phyloP scores from a whole-genome alignment of 2,113 vertebrate species.

The Zeus faber region DNA sequence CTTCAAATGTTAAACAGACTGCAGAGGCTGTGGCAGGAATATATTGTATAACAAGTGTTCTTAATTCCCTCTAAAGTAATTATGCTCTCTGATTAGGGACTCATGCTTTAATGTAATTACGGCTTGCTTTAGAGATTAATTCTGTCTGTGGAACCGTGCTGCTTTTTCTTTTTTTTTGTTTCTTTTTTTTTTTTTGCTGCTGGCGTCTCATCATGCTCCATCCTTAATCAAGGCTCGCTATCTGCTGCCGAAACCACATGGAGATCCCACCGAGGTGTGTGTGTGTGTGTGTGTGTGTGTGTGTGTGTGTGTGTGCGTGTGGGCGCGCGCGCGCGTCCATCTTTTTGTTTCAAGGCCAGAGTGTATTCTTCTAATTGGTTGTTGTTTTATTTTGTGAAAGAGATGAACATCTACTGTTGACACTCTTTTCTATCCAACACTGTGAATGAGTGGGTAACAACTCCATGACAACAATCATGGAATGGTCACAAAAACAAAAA shows the following conservation, averaged over 20 bases:
- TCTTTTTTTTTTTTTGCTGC: too few species aligned
- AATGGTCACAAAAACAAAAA: too few species aligned
- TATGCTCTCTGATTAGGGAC: conserved; percentile 69
- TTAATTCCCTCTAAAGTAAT: conserved; percentile 67
- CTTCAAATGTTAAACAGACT: conserved; percentile 13
- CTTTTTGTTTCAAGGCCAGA: background rate
- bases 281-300: conserved; percentile 1
- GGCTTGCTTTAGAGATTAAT: conserved; percentile 70
- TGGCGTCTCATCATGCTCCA: conserved; percentile 65
- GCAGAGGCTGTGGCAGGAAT: conserved; percentile 31
- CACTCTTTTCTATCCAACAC: too few species aligned
- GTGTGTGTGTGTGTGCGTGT: background rate
- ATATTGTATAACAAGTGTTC: conserved; percentile 50
- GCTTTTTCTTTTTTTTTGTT: too few species aligned
- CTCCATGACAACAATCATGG: too few species aligned
- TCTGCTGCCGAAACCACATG: too few species aligned
- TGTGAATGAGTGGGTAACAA: too few species aligned
- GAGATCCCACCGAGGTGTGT: too few species aligned
- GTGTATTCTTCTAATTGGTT: too few species aligned
- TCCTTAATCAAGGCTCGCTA: conserved; percentile 67
- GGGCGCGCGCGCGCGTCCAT: background rate
- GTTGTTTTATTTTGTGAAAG: too few species aligned
- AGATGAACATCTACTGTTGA: too few species aligned
- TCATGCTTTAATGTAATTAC: conserved; percentile 70
- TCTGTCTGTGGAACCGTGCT: conserved; percentile 62